Base-by-base conservation (phyloP, 64 coral and sea anemone species). In the Montipora foliosa region DNA sequence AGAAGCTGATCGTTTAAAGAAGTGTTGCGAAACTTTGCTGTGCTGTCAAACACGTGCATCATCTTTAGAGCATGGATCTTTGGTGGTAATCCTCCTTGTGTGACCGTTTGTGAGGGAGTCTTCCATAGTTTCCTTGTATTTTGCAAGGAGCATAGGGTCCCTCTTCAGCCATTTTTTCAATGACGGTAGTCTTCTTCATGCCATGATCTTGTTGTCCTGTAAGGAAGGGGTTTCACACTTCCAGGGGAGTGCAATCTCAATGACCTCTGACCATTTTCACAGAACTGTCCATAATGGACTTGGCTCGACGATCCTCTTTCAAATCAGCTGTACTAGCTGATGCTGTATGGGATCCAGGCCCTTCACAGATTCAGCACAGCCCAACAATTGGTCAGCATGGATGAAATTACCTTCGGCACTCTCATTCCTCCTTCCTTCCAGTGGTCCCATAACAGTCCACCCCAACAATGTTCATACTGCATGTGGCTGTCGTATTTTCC, bases 171-270 rank as follows among this genome's bases (percentile, higher is more conserved):
- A 24, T 37, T 67, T 71, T 47, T 89, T 89, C 62, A 94, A 59
- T 0, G 53, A 47, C 8, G 0, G 24, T 49, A 90, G 22, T 88
- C 93, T 89, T 61, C 51, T 94, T 68, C 81, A 67, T n/a, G 87
- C 93, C 78, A 90, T 73, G 5, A 9, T 19, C 19, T 79, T 67
- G 68, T 94, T 94, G 61, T 90, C 67, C 48, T 77, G 93, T 49
- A 94, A 76, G 49, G 15, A 76, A 46, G 79, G 64, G 16, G 9
- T 21, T 13, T 79, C 22, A 49, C 90, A 75, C 52, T 84, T 89
- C 51, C 83, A 75, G 14, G 93, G 88, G 48, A 89, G 55, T 24
- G 73, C 62, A 81, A 94, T 74, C 53, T 90, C 19, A 94, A 77
- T 94, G 93, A 19, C 87, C 76, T 51, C 89, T 75, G 44, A 70